Conservation (phyloP, 2,797 vertebrate genomes). For the Caiman crocodilus region DNA sequence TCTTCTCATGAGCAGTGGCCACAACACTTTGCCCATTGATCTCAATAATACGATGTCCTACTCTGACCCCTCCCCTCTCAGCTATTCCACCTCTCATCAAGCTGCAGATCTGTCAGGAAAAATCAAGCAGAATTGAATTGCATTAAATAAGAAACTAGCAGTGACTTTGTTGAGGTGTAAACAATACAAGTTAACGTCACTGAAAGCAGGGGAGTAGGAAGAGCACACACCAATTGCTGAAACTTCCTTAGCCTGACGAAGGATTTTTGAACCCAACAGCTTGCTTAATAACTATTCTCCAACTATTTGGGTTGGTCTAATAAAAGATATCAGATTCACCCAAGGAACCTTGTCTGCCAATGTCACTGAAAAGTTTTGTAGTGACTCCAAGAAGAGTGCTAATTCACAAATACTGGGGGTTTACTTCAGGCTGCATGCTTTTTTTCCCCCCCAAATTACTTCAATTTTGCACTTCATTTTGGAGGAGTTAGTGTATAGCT, state of each 20-base stretch:
- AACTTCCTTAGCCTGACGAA: too few relatives aligned
- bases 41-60: constrained; percentile 98
- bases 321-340: too few relatives aligned
- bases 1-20: constrained; percentile 98
- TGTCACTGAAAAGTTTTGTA: background rate
- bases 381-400: background rate
- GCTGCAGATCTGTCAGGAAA: constrained; percentile 92
- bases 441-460: background rate
- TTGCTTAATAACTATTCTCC: too few relatives aligned
- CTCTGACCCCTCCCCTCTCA: constrained; percentile 94
- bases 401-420: too few relatives aligned
- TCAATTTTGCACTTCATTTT: background rate
- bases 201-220: background rate
- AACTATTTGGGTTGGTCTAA: too few relatives aligned
- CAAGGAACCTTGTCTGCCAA: background rate
- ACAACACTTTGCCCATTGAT: constrained; percentile 99
- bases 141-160: background rate
- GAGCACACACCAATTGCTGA: too few relatives aligned
- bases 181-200: background rate
- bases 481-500: rapidly evolving
- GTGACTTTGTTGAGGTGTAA: background rate
- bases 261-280: too few relatives aligned
- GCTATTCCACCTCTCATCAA: constrained; percentile 98
- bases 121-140: background rate
- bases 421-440: background rate